A percentile compares a stretch with the other conserved stretches of the same genome.
Conservation (phyloP, 2,888 invertebrate species). For the Physocephala rufipes region DNA sequence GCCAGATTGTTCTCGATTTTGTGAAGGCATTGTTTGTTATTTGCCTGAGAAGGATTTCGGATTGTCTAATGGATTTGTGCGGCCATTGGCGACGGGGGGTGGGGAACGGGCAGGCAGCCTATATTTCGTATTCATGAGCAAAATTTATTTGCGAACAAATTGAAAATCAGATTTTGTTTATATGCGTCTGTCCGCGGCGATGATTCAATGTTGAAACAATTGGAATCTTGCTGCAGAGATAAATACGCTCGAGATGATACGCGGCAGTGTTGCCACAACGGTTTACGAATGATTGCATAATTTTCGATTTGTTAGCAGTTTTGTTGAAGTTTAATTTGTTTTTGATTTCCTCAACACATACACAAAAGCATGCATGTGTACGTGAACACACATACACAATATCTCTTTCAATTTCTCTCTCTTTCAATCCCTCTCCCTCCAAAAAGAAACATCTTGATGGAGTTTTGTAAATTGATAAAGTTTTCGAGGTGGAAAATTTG, state of each 20-base stretch:
- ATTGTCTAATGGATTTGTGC: neutral
- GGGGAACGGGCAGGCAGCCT: neutral
- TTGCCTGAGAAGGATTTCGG: constrained; percentile 18
- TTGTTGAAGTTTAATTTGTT: constrained; percentile 36
- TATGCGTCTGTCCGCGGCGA: constrained; percentile 37
- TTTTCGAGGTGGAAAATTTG: constrained; percentile 61
- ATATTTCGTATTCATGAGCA: constrained; percentile 16
- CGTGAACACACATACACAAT: constrained; percentile 28
- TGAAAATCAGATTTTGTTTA: constrained; percentile 56
- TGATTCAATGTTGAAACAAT: constrained; percentile 36
- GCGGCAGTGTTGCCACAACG: neutral
- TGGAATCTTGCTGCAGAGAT: constrained; percentile 16
- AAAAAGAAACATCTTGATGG: no score
- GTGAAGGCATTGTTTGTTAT: constrained; percentile 32
- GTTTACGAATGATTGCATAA: neutral
- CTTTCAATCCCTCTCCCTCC: no score
- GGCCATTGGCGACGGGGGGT: no score
- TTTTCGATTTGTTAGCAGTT: constrained; percentile 25
- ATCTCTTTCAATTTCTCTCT: no score
- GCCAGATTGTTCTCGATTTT: neutral
- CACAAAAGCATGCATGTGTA: constrained; percentile 15
- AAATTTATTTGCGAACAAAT: constrained; percentile 46
- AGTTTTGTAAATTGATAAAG: constrained; percentile 57
- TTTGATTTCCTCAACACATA: constrained; percentile 28
- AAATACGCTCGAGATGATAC: neutral